Conservation (phyloP, 1,140 invertebrate species). For the Steinernema feltiae region DNA sequence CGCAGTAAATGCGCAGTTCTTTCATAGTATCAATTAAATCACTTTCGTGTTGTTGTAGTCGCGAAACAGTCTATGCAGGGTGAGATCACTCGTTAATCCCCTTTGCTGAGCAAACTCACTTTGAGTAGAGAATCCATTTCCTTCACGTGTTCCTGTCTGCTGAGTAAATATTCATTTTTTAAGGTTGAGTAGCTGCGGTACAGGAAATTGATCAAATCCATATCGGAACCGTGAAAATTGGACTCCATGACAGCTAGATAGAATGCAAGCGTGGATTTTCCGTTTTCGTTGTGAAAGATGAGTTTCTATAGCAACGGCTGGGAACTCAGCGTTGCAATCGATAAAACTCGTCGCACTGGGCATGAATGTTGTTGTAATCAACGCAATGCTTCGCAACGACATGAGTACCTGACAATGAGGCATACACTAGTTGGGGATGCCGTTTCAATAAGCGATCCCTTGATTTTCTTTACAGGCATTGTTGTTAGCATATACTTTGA, state of each 20-base stretch:
- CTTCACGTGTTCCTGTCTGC: background rate
- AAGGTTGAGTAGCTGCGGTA: conserved; percentile 9
- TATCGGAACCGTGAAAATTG: background rate
- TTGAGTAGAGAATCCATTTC: background rate
- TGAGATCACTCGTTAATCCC: background rate
- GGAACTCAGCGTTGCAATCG: too few species aligned
- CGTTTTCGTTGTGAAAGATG: too few species aligned
- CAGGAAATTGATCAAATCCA: background rate
- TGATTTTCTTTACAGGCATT: too few species aligned
- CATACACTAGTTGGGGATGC: too few species aligned
- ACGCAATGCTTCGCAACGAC: too few species aligned
- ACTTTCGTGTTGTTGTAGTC: background rate
- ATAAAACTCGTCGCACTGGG: too few species aligned
- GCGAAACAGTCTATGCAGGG: background rate
- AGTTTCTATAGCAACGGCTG: background rate
- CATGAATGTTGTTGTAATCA: too few species aligned
- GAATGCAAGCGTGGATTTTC: too few species aligned
- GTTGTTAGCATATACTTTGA: too few species aligned
- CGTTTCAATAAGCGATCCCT: too few species aligned
- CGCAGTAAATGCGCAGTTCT: background rate
- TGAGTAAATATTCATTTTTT: background rate
- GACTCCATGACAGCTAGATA: background rate
- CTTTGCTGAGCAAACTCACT: background rate
- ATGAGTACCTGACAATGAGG: too few species aligned
- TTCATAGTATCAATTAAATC: background rate